Conservation (phyloP, 1,140 invertebrate genomes). For the Panulirus ornatus region DNA sequence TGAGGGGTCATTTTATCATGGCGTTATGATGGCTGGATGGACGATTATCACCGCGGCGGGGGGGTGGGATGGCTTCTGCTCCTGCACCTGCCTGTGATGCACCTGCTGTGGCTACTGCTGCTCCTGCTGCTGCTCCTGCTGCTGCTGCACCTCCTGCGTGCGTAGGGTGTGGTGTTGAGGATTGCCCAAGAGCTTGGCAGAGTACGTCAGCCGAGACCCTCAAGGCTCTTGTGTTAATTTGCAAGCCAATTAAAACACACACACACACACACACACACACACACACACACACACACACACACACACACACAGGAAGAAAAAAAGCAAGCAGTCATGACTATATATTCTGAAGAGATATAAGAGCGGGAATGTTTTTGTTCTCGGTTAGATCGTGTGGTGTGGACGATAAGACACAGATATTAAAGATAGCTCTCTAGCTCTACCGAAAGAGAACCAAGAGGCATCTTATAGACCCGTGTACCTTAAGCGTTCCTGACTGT, state of each 20-base stretch:
- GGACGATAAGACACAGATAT: background rate
- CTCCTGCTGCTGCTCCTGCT: background rate
- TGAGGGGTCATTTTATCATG: constrained; percentile 68
- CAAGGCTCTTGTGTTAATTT: background rate
- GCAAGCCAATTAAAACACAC: background rate
- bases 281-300: too few relatives aligned
- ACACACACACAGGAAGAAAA: background rate
- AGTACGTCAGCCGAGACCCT: too few relatives aligned
- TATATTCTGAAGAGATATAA: background rate
- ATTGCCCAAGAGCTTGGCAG: too few relatives aligned
- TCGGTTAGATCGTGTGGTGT: background rate
- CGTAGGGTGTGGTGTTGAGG: background rate
- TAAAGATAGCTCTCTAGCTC: background rate
- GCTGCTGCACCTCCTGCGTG: background rate
- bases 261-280: too few relatives aligned
- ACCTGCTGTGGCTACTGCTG: too few relatives aligned
- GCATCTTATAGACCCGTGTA: background rate
- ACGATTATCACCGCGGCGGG: constrained; percentile 60
- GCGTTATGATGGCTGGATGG: constrained; percentile 65
- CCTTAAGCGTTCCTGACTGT: background rate
- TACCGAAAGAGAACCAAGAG: background rate
- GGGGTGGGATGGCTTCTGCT: background rate
- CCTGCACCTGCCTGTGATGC: background rate
- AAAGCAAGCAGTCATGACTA: background rate
- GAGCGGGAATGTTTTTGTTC: background rate